Conservation (phyloP, 2,113 vertebrate genomes). For the Empidonax traillii region DNA sequence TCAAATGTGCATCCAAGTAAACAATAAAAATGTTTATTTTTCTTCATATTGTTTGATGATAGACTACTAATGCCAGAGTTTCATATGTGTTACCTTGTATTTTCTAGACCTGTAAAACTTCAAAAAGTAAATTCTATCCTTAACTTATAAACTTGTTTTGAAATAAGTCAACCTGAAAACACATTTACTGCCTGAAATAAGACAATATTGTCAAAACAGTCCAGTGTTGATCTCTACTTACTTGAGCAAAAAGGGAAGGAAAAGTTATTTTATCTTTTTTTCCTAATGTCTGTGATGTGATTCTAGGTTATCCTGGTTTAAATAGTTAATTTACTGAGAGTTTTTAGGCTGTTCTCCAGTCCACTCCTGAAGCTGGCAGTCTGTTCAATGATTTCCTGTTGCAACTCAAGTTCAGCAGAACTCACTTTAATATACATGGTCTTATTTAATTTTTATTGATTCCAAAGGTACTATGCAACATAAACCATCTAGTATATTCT, state of each 20-base stretch:
- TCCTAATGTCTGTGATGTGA: not conserved
- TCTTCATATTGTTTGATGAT: not conserved
- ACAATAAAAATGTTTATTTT: not conserved
- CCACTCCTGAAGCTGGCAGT: not conserved
- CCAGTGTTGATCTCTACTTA: not conserved
- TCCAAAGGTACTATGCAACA: not conserved
- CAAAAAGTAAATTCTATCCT: not conserved
- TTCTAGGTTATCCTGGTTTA: not conserved
- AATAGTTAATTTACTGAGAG: not conserved
- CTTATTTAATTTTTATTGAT: not conserved
- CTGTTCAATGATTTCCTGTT: not conserved
- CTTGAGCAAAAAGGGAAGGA: not conserved
- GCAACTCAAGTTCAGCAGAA: not conserved
- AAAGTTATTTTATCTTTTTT: not conserved
- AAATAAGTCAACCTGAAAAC: not conserved
- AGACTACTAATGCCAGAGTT: not conserved
- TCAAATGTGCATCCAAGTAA: not conserved
- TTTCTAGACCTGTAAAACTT: not conserved
- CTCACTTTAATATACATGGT: not conserved
- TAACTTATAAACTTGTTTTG: not conserved
- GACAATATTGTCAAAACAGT: no score
- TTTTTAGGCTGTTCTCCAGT: not conserved
- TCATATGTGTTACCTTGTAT: not conserved
- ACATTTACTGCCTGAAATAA: no score
- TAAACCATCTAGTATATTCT: not conserved